Conservation (phyloP, 2,888 invertebrate genomes). For the Nowickia ferox region DNA sequence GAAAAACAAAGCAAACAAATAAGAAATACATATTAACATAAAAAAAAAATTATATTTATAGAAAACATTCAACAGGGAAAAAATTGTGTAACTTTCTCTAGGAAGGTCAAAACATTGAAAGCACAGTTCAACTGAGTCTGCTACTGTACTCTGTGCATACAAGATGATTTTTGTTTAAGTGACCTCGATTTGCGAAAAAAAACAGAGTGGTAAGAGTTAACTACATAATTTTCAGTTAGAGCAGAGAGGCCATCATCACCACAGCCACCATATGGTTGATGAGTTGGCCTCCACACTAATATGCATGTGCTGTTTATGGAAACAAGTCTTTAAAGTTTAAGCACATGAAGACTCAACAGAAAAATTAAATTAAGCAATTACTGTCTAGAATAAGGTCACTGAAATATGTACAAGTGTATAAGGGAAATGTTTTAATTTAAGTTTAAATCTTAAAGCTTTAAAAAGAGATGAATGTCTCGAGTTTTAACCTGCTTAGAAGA, state of each 20-base stretch:
- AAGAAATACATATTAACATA: too few relatives aligned
- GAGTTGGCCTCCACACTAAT: constrained; percentile 27
- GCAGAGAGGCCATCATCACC: constrained; percentile 21
- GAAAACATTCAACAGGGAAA: constrained; percentile 10
- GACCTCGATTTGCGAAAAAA: constrained; percentile 49
- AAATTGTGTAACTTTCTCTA: constrained; percentile 65
- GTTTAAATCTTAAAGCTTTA: background rate
- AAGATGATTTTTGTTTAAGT: constrained; percentile 47
- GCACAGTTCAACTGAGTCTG: constrained; percentile 18
- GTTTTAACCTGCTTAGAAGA: too few relatives aligned
- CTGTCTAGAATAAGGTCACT: constrained; percentile 18
- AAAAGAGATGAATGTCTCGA: background rate
- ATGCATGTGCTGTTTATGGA: constrained; percentile 10
- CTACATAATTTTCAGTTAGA: constrained; percentile 38
- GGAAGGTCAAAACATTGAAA: constrained; percentile 60
- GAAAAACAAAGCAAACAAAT: background rate
- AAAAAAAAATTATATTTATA: background rate
- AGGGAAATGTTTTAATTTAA: constrained; percentile 11
- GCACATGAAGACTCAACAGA: background rate
- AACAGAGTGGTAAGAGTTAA: constrained; percentile 31
- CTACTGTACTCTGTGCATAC: constrained; percentile 22
- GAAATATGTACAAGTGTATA: background rate
- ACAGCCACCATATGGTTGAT: constrained; percentile 40
- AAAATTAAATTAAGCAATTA: constrained; percentile 22
- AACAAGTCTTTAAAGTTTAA: constrained; percentile 51